These are phyloP conservation scores for Melopsittacus undulatus DNA, from an alignment of 2,797 vertebrate species.

Conservation along the genomic window DNA sequence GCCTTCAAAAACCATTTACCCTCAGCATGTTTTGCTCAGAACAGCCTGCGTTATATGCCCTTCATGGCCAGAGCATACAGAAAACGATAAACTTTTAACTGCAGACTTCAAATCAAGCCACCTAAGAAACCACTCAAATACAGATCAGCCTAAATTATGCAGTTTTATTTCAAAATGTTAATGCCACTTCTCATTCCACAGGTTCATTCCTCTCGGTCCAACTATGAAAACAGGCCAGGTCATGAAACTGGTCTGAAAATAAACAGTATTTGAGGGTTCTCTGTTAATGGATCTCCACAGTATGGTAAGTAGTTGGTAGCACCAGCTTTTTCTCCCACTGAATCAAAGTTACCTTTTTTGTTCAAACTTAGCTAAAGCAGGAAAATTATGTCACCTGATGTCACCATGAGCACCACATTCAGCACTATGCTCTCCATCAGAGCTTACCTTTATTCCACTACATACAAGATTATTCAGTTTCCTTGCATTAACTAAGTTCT, in stretches of 20 bases:
- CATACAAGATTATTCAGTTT: not conserved
- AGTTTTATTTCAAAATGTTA: slow-evolving; percentile 21
- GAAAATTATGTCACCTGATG: not conserved
- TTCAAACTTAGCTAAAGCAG: not conserved
- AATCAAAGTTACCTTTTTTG: not conserved
- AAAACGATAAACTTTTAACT: not conserved
- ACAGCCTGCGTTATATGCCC: not conserved
- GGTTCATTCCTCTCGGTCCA: slow-evolving; percentile 30
- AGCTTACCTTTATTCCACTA: not conserved
- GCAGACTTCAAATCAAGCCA: not conserved
- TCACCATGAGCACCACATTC: not conserved
- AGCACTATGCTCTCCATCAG: not conserved
- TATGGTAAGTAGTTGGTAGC: not conserved
- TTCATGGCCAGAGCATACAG: not conserved
- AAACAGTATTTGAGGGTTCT: slow-evolving; percentile 32
- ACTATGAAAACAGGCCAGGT: not conserved
- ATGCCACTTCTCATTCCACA: slow-evolving; percentile 17
- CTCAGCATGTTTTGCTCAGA: not conserved
- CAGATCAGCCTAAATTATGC: slow-evolving; percentile 32
- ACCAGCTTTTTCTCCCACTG: not conserved
- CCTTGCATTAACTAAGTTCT: slow-evolving; percentile 62
- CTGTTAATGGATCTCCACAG: not conserved
- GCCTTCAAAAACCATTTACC: not conserved
- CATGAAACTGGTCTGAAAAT: slow-evolving; percentile 50
- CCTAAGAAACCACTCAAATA: slow-evolving; percentile 3